Percentiles rank a stretch among this genome's conserved stretches.
These are phyloP conservation scores for Corvus hawaiiensis DNA, from an alignment of 2,113 vertebrate genomes.

Conservation along the genomic window DNA sequence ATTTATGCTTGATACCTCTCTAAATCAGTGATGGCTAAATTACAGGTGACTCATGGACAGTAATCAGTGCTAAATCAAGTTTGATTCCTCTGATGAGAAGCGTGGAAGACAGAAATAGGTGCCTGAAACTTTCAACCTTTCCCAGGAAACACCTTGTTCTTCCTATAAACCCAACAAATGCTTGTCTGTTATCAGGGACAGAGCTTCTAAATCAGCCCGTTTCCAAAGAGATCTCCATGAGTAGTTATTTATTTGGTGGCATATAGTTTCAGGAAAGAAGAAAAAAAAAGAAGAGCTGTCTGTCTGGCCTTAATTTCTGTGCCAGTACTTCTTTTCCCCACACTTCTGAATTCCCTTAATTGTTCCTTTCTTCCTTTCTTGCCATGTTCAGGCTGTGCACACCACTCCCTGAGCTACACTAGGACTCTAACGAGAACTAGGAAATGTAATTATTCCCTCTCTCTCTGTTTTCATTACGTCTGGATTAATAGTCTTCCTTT, in stretches of 20 bases:
- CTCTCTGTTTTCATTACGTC: conserved; percentile 17
- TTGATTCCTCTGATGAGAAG: background rate
- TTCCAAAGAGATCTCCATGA: background rate
- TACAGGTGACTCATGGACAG: background rate
- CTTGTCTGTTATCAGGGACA: background rate
- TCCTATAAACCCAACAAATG: background rate
- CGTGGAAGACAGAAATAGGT: background rate
- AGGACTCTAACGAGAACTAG: background rate
- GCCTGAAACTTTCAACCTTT: background rate
- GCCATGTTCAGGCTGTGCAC: background rate
- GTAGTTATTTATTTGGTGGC: background rate
- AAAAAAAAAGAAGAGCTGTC: background rate
- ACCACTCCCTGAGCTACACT: background rate
- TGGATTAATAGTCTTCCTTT: conserved; percentile 32
- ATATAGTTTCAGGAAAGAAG: background rate
- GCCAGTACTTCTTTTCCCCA: background rate
- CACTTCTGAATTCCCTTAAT: background rate
- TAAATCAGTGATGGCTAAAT: background rate
- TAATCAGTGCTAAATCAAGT: background rate
- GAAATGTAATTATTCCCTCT: conserved; percentile 28
- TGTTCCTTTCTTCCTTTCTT: background rate
- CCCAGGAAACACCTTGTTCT: background rate
- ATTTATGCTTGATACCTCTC: background rate
- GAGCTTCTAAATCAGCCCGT: background rate
- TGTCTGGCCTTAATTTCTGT: background rate